A percentile compares a stretch with the other conserved stretches of the same genome.
Evolutionary conservation across 2,113 vertebrate species (phyloP).

Genomic region (Prochilodus magdalenae): DNA sequence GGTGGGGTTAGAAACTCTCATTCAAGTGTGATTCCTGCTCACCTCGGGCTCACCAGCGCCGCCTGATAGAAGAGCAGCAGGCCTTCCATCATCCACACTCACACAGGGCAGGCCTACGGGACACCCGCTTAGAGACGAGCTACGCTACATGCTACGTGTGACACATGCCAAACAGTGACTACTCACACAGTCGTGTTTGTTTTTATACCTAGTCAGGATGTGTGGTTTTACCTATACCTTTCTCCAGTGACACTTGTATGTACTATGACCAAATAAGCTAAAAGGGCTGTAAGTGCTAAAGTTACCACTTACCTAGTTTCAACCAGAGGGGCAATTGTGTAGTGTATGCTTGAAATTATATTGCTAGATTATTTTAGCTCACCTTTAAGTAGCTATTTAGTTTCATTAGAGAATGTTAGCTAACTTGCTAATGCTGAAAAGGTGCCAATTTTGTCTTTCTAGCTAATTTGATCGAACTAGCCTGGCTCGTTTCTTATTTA

Average conservation of each 20-base stretch:
- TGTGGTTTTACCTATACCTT: not conserved
- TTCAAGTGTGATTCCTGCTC: slow-evolving; percentile 10
- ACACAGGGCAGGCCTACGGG: slow-evolving; percentile 13
- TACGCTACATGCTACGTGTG: slow-evolving; percentile 29
- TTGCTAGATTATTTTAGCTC: too few species aligned
- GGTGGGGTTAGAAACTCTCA: not conserved
- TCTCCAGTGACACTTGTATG: not conserved
- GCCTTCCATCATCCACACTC: slow-evolving; percentile 2
- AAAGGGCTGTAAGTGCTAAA: too few species aligned
- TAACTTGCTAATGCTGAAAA: too few species aligned
- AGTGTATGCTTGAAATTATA: too few species aligned
- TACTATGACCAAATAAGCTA: too few species aligned
- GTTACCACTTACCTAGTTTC: too few species aligned
- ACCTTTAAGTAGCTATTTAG: too few species aligned
- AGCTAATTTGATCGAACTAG: too few species aligned
- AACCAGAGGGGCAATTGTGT: too few species aligned
- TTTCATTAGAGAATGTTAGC: too few species aligned
- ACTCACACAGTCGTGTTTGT: not conserved
- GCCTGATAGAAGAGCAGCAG: not conserved
- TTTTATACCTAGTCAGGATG: not conserved
- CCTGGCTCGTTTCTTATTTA: too few species aligned
- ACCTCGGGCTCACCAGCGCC: slow-evolving; percentile 7
- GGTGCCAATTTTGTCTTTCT: too few species aligned
- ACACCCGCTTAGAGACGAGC: not conserved
- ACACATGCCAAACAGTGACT: slow-evolving; percentile 38